A percentile compares a stretch with the other conserved stretches of the same genome.
Evolutionary conservation across 2,888 invertebrate species (phyloP).

Genomic region (Nesidiocoris tenuis): DNA sequence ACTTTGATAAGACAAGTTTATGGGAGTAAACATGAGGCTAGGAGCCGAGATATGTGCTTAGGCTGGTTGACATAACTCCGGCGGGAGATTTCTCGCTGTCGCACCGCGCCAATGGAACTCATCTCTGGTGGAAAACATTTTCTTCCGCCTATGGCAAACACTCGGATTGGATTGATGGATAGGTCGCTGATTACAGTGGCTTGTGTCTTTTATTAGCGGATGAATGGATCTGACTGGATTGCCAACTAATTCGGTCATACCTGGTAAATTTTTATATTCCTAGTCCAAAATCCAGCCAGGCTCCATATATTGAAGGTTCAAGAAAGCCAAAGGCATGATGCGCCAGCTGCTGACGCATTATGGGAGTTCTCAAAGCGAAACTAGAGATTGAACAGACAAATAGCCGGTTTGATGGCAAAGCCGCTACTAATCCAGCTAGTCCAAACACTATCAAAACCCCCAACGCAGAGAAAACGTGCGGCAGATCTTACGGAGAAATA

Average conservation of each 20-base stretch:
- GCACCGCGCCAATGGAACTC: neutral
- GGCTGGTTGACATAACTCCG: neutral
- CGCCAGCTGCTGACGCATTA: too few species aligned
- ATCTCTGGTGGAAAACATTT: neutral
- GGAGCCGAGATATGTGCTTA: neutral
- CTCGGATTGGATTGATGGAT: neutral
- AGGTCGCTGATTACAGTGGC: too few species aligned
- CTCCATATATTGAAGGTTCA: too few species aligned
- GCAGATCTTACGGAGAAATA: neutral
- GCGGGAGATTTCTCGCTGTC: neutral
- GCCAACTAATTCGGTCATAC: too few species aligned
- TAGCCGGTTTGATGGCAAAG: too few species aligned
- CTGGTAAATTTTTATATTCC: too few species aligned
- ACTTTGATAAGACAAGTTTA: neutral
- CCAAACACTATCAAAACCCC: neutral
- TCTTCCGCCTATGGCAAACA: neutral
- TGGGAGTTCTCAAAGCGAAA: too few species aligned
- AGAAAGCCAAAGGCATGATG: too few species aligned
- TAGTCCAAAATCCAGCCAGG: too few species aligned
- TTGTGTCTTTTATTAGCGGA: too few species aligned
- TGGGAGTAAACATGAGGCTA: neutral
- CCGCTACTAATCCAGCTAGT: neutral
- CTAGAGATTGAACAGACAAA: too few species aligned
- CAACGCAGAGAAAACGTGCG: neutral
- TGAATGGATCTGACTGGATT: too few species aligned